These are phyloP conservation scores for Drosophila seclusa DNA, from an alignment of 2,888 invertebrate genomes.

Conservation along the genomic window DNA sequence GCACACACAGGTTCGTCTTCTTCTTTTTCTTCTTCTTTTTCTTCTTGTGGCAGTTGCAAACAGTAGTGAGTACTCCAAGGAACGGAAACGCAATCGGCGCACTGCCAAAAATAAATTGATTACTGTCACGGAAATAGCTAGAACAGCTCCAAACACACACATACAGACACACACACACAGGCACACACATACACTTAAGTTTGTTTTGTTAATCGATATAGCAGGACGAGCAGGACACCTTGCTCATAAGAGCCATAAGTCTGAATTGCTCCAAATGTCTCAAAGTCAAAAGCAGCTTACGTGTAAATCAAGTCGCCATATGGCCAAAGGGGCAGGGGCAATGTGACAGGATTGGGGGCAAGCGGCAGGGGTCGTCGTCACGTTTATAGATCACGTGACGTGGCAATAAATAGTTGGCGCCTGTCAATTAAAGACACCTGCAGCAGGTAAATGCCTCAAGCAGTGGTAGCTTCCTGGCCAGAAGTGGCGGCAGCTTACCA, in stretches of 20 bases:
- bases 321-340: conserved; percentile 8
- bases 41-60: conserved; percentile 9
- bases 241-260: conserved; percentile 17
- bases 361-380: conserved; percentile 21
- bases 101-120: conserved; percentile 84
- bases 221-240: conserved; percentile 50
- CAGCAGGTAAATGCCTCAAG: conserved; percentile 33
- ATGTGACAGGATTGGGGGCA: conserved; percentile 1
- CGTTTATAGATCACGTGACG: conserved; percentile 74
- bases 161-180: conserved; percentile 25
- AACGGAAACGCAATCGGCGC: conserved; percentile 79
- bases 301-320: conserved; percentile 52
- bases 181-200: conserved; percentile 34
- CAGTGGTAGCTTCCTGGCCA: conserved; percentile 18
- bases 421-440: conserved; percentile 79
- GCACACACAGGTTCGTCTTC: conserved; percentile 37
- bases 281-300: conserved; percentile 64
- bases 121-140: conserved; percentile 84
- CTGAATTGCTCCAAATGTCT: conserved; percentile 52
- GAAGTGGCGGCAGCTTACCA: neutral
- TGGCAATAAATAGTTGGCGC: conserved; percentile 73
- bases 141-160: conserved; percentile 33
- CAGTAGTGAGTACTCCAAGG: conserved; percentile 39
- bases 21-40: neutral
- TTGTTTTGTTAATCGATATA: conserved; percentile 76